A percentile compares a stretch with the other conserved stretches of the same genome.
Conservation (phyloP, 2,113 vertebrate genomes). For the Taxidea taxus region DNA sequence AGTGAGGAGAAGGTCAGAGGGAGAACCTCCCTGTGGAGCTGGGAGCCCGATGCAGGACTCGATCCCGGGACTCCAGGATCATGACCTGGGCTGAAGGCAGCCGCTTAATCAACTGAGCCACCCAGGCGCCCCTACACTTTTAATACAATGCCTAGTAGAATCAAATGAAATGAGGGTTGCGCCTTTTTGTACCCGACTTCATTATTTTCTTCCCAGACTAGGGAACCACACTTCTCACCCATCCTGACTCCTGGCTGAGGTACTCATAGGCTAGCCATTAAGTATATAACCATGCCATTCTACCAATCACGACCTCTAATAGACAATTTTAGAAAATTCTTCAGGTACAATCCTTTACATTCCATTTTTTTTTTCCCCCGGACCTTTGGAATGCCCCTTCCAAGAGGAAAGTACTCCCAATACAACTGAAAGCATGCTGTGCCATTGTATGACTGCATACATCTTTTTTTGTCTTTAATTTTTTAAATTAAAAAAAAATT, state of each 20-base stretch:
- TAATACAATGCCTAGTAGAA: background rate
- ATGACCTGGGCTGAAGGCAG: no score
- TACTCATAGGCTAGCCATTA: background rate
- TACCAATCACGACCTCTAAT: background rate
- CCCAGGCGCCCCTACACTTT: no score
- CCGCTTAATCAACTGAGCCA: no score
- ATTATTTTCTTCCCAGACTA: background rate
- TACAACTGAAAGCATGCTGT: background rate
- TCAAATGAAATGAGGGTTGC: background rate
- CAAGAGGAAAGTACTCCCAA: background rate
- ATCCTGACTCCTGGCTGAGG: no score
- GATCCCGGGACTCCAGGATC: no score
- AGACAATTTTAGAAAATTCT: background rate
- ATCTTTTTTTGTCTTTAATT: background rate
- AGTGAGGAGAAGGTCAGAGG: no score
- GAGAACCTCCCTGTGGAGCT: no score
- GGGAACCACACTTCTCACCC: fast-evolving
- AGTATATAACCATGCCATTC: background rate
- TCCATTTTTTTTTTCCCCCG: background rate
- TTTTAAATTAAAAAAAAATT: no score
- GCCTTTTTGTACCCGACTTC: background rate
- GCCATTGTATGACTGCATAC: background rate
- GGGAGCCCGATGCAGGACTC: no score
- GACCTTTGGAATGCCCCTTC: background rate
- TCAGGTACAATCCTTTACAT: fast-evolving